These are phyloP conservation scores for Cryptocephalus moraei DNA, from an alignment of 2,888 invertebrate species.

Conservation along the genomic window DNA sequence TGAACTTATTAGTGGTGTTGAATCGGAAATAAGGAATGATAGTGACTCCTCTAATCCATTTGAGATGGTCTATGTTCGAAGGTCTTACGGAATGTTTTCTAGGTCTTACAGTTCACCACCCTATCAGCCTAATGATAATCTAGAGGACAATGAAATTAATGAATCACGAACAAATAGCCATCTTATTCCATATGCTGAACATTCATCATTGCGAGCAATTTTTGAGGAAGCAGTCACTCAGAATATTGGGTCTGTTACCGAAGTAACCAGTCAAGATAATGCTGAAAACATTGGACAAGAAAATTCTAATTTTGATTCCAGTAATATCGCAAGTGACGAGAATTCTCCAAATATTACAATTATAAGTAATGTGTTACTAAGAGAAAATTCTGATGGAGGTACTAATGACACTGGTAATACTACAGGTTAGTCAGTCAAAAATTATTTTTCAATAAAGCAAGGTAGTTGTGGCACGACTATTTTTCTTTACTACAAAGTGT, in stretches of 20 bases:
- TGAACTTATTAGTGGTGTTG: conserved; percentile 13
- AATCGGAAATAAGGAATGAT: conserved; percentile 18
- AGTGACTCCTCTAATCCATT: conserved; percentile 19
- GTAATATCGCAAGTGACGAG: too few relatives aligned
- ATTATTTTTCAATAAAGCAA: too few relatives aligned
- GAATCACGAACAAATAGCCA: conserved; percentile 8
- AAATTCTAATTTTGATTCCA: too few relatives aligned
- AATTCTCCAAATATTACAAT: too few relatives aligned
- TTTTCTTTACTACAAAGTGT: too few relatives aligned
- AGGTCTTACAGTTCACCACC: conserved; percentile 8
- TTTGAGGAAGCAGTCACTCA: conserved; percentile 18
- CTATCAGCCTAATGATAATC: conserved; percentile 7
- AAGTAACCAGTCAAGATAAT: conserved; percentile 1
- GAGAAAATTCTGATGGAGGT: too few relatives aligned
- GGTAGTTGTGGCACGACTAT: too few relatives aligned
- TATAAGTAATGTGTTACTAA: too few relatives aligned
- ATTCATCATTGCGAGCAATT: conserved; percentile 12
- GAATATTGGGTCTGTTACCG: conserved; percentile 10
- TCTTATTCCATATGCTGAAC: conserved; percentile 5
- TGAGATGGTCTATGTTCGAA: conserved; percentile 8
- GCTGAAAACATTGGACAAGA: not conserved
- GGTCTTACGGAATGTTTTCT: conserved; percentile 8
- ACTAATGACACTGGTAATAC: too few relatives aligned
- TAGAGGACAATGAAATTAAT: conserved; percentile 10
- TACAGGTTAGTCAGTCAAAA: too few relatives aligned